Conservation (phyloP, 2,888 invertebrate species). For the Trichopoda pennipes region DNA sequence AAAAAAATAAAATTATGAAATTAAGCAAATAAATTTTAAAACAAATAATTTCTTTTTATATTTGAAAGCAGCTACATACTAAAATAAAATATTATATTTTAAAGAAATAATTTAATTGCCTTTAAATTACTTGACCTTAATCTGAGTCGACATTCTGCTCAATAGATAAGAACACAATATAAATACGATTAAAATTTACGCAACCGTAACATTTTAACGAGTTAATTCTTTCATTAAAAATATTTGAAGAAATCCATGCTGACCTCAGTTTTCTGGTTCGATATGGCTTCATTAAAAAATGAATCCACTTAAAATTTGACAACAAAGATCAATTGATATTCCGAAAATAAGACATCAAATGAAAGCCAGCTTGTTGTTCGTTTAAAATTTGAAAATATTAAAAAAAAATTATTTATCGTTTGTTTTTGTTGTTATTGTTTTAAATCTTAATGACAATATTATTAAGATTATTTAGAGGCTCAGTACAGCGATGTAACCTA, state of each 20-base stretch:
- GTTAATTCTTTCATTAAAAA: slow-evolving; percentile 42
- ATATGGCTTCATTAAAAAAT: slow-evolving; percentile 15
- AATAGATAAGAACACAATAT: slow-evolving; percentile 47
- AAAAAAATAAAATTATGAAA: background rate
- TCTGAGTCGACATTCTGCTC: slow-evolving; percentile 52
- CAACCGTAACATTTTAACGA: slow-evolving; percentile 67
- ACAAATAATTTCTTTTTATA: too few species aligned
- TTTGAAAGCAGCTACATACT: too few species aligned
- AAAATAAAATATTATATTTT: background rate
- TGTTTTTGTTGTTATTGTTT: slow-evolving; percentile 1
- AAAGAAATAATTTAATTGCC: slow-evolving; percentile 7
- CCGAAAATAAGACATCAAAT: slow-evolving; percentile 40
- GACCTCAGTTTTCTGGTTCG: slow-evolving; percentile 36
- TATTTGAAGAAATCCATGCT: slow-evolving; percentile 25
- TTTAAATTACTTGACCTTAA: slow-evolving; percentile 63
- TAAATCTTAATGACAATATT: slow-evolving; percentile 38
- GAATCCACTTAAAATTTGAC: slow-evolving; percentile 31
- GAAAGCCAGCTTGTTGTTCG: slow-evolving; percentile 58
- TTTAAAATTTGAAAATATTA: slow-evolving; percentile 13
- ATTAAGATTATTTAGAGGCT: slow-evolving; percentile 12
- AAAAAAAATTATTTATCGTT: background rate
- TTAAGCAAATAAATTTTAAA: too few species aligned
- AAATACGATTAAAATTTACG: slow-evolving; percentile 57
- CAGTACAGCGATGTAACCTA: background rate
- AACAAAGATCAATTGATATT: slow-evolving; percentile 47